Evolutionary conservation across 2,113 vertebrate species (phyloP).

Genomic region (Athene noctua): DNA sequence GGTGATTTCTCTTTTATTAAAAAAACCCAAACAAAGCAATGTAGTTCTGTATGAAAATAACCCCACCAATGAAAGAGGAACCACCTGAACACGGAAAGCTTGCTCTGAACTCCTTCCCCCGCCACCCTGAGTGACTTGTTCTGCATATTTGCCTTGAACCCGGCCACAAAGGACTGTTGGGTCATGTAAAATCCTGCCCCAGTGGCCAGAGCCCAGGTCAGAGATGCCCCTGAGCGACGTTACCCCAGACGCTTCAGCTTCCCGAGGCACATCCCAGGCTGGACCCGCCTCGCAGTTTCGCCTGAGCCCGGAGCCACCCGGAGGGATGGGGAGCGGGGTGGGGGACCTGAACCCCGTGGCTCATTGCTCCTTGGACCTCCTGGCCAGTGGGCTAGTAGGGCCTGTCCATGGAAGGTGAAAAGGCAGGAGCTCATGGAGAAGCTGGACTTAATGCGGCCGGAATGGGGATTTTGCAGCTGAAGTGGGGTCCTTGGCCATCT

Average conservation of each 20-base stretch:
- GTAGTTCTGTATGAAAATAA: background rate
- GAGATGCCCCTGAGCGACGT: background rate
- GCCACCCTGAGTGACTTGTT: background rate
- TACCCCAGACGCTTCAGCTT: background rate
- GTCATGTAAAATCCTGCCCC: slow-evolving; percentile 11
- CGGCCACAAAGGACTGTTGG: background rate
- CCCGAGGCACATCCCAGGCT: background rate
- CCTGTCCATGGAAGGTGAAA: background rate
- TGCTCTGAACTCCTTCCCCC: background rate
- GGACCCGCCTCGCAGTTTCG: background rate
- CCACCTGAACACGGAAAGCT: background rate
- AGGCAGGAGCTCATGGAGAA: background rate
- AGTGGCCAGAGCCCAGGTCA: background rate
- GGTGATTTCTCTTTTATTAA: slow-evolving; percentile 8
- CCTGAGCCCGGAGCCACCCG: rapidly evolving
- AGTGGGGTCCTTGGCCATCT: background rate
- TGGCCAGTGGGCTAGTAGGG: rapidly evolving
- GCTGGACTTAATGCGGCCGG: no score
- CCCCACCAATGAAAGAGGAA: background rate
- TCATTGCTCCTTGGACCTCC: background rate
- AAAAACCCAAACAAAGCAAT: background rate
- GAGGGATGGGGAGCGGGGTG: background rate
- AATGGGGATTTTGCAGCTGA: rapidly evolving
- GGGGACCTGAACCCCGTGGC: rapidly evolving
- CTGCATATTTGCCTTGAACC: background rate